Conservation (phyloP, 2,113 vertebrate species). For the Cygnus buccinator region DNA sequence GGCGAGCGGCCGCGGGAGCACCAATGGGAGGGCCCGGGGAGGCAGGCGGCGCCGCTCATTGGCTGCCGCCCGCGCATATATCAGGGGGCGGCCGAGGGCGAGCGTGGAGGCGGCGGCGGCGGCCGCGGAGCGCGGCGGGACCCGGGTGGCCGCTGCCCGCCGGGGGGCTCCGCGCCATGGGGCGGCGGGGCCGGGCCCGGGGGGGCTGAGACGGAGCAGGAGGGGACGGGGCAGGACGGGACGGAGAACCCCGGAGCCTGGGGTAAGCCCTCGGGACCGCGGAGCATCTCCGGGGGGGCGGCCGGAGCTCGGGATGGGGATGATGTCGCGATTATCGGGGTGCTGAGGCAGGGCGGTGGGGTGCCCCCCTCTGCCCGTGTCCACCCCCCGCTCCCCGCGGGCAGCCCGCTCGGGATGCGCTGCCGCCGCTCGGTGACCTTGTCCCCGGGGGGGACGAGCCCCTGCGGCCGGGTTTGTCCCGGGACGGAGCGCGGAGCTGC, state of each 20-base stretch:
- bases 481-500: background rate
- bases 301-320: too few species aligned
- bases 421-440: background rate
- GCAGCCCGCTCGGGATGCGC: background rate
- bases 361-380: too few species aligned
- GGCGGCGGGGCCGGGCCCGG: background rate
- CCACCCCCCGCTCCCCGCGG: too few species aligned
- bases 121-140: background rate
- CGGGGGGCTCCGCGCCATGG: background rate
- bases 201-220: background rate
- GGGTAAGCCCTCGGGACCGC: background rate
- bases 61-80: conserved; percentile 56
- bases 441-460: background rate
- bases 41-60: conserved; percentile 31
- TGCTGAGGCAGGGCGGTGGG: too few species aligned
- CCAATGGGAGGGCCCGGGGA: conserved; percentile 52
- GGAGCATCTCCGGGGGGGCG: background rate
- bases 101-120: background rate
- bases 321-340: too few species aligned
- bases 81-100: conserved; percentile 13
- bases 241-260: background rate
- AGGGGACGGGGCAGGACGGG: too few species aligned
- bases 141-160: background rate
- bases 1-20: fast-evolving
- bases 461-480: background rate